Evolutionary conservation across 2,797 vertebrate species (phyloP), one percentile per base, ranked within the genome.

Genomic region (Glossophaga mutica): DNA sequence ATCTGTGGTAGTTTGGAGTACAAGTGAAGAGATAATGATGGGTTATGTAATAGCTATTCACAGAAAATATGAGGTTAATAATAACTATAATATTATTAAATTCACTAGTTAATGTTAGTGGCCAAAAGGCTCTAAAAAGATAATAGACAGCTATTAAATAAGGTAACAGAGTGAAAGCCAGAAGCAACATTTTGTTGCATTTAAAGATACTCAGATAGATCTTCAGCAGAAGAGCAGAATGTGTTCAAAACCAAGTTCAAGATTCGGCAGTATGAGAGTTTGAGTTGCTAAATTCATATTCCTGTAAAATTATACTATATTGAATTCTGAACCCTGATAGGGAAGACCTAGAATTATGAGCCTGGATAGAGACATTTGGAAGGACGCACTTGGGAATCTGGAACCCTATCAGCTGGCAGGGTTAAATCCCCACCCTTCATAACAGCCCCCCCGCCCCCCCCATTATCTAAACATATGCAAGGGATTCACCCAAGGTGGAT

Each of bases 381-480:
- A 50, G 21, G 3, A 26, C 19, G 2, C 55, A 55, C 1, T 52
- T 68, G 32, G 79, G 26, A 86, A 68, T 67, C 21, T 62, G 39
- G 32, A n/a, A 55, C 22, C 3, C 2, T n/a, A 42, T 11, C 22
- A 81, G 4, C 14, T 39, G 62, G 48, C 11, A 37, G 78, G 5
- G 22, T 1, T 50, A 42, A 48, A 34, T 9, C 2, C 3, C 21
- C 1, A 29, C 2, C 21, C 22, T 52, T 50, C 18, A 73, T 29
- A 62, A 26, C 3, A 3, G 3, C 52, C 32, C 8, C n/a, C n/a
- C n/a, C n/a, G n/a, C n/a, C n/a, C n/a, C n/a, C n/a, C 21, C 1
- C 42, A 48, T 29, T 91, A 22, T 50, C 48, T 79, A 50, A 90
- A 73, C 34, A 18, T 34, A 18, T 26, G 42, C 34, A 42, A 77